These are phyloP conservation scores for rabbit (Oryctolagus cuniculus) DNA, from an alignment of 2,113 vertebrate species.

Conservation along the genomic window DNA sequence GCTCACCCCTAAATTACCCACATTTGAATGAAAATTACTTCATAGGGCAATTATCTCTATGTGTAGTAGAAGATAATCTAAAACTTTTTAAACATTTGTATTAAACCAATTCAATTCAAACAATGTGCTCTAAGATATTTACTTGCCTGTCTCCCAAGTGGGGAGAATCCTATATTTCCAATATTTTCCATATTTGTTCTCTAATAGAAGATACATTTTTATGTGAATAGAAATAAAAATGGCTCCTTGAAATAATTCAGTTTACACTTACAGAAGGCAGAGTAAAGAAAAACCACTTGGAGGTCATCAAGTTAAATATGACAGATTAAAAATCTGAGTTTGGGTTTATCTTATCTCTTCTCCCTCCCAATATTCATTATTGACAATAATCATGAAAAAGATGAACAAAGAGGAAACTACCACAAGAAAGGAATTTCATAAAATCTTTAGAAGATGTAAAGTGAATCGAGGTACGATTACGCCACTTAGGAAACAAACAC, in stretches of 20 bases:
- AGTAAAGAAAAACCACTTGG: not conserved
- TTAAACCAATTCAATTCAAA: slow-evolving; percentile 27
- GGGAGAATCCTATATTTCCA: not conserved
- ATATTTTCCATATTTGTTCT: slow-evolving; percentile 28
- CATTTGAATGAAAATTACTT: not conserved
- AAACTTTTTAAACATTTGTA: not conserved
- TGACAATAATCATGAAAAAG: not conserved
- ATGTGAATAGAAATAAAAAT: slow-evolving; percentile 17
- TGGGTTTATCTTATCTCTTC: not conserved
- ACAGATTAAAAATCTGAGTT: not conserved
- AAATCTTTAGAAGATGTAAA: not conserved
- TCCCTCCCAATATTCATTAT: not conserved
- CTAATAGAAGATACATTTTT: not conserved
- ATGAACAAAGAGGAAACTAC: not conserved
- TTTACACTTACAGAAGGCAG: not conserved
- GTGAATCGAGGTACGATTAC: not conserved
- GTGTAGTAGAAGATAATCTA: not conserved
- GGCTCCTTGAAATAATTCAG: not conserved
- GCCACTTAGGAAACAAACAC: not conserved
- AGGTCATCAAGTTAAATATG: not conserved
- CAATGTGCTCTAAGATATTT: not conserved
- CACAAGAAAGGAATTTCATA: not conserved
- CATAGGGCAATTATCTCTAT: not conserved
- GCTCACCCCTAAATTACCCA: not conserved
- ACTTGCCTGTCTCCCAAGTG: not conserved